Conservation (phyloP, 2,113 vertebrate genomes). For the Poecile atricapillus region DNA sequence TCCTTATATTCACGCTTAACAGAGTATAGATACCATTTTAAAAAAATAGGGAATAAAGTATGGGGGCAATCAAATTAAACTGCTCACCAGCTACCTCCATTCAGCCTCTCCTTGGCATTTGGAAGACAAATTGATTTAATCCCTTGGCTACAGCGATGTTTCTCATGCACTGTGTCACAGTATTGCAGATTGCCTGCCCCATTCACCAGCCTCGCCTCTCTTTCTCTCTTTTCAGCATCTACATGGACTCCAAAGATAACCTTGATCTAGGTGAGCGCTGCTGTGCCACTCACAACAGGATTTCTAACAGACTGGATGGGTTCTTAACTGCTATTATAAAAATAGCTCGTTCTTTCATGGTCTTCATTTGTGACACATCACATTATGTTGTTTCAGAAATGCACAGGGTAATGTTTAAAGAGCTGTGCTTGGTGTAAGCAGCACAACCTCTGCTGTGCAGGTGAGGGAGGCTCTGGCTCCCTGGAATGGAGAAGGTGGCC, state of each 20-base stretch:
- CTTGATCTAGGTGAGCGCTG: background rate
- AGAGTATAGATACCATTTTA: background rate
- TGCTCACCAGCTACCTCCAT: background rate
- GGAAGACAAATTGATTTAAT: background rate
- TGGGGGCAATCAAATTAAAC: background rate
- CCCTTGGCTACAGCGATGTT: background rate
- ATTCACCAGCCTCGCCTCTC: background rate
- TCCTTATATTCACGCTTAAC: background rate
- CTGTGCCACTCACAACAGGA: background rate
- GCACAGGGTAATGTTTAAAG: background rate
- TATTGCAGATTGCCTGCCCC: background rate
- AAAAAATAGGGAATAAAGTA: background rate
- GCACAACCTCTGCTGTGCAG: background rate
- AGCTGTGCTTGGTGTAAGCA: background rate
- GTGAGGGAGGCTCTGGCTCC: background rate
- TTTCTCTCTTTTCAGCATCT: background rate
- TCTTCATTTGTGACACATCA: background rate
- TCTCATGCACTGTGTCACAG: background rate
- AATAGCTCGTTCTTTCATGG: background rate
- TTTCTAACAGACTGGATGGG: background rate
- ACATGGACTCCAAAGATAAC: background rate
- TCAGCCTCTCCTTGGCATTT: background rate
- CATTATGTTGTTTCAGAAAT: background rate
- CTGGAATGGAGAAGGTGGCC: fast-evolving
- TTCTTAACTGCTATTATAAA: background rate